phyloP scores from a whole-genome alignment of 2,888 invertebrate species.

The Synanthedon formicaeformis region DNA sequence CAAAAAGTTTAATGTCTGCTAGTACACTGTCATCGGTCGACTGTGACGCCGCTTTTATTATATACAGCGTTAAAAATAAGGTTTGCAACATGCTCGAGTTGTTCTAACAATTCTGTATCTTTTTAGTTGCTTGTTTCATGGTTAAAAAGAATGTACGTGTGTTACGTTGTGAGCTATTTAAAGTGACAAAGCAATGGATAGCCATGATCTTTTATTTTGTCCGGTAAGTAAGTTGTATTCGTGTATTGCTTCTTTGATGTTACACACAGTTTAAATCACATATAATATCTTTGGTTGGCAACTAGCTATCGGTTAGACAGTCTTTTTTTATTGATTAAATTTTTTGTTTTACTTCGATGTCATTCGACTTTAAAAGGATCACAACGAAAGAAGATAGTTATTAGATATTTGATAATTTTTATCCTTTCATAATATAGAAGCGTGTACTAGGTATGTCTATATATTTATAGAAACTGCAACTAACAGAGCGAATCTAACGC shows the following conservation, averaged over 20 bases:
- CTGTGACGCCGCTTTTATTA: conserved; percentile 11
- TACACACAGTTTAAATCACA: too few relatives aligned
- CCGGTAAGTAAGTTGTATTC: conserved; percentile 10
- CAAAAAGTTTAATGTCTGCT: background rate
- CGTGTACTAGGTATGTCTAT: background rate
- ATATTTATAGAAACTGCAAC: conserved; percentile 35
- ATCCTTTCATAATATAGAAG: too few relatives aligned
- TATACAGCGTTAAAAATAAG: conserved; percentile 22
- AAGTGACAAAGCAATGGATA: conserved; percentile 17
- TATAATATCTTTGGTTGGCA: too few relatives aligned
- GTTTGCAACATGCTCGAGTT: conserved; percentile 17
- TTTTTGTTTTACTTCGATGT: background rate
- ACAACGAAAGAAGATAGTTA: background rate
- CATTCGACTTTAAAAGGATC: background rate
- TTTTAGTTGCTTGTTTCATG: conserved; percentile 16
- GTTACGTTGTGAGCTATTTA: background rate
- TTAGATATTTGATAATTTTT: too few relatives aligned
- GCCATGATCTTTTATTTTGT: conserved; percentile 20
- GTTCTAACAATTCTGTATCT: conserved; percentile 28
- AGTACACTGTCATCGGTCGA: background rate
- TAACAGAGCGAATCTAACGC: conserved; percentile 30
- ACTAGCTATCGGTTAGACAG: background rate
- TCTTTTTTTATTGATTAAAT: background rate
- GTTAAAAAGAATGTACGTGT: conserved; percentile 17
- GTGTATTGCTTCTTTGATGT: too few relatives aligned